Base-by-base conservation (phyloP, 2,797 vertebrate species). In the Gastrophryne carolinensis region DNA sequence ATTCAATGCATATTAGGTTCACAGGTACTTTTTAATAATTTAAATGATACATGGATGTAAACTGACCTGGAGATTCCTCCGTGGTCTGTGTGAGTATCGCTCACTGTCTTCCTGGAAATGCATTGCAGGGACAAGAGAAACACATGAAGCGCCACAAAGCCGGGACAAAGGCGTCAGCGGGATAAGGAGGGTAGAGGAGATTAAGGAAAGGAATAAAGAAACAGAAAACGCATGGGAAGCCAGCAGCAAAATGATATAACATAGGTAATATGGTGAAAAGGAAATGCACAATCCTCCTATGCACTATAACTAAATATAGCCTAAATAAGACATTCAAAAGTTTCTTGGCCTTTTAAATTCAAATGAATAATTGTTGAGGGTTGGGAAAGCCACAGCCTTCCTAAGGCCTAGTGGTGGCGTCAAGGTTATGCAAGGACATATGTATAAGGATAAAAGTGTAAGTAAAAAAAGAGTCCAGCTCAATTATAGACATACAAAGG, bases 51-150 rank as follows among this genome's bases (percentile, higher is more conserved):
- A 37, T 23, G 32, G 47, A 60, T n/a, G 19, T 34, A 11, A 13
- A 98, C 95, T 92, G 81, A 98, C 95, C 95, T 95, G 96, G 1
- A 94, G 66, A 83, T 91, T 91, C 84, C 94, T 96, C 84, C 94
- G 85, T 77, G 93, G 86, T 88, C 89, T 92, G 80, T 89, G 93
- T 1, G 94, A 93, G 60, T 93, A 97, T 23, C 91, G 93, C 85
- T 97, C 96, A 80, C 93, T 98, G 87, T 98, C 95, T 89, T 98
- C 96, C 96, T 98, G 88, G 75, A 89, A 69, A 82, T 79, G 86
- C 87, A 82, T 83, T 32, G 68, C 71, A 72, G 75, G 54, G 80
- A 80, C 86, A 24, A 70, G 30, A 82, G 50, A 80, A 58, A 63
- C 50, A 83, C 68, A 75, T 1, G 15, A 85, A 86, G 81, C 85